phyloP scores from a whole-genome alignment of 2,797 vertebrate species.

The Lepidocolaptes lacrymiger region DNA sequence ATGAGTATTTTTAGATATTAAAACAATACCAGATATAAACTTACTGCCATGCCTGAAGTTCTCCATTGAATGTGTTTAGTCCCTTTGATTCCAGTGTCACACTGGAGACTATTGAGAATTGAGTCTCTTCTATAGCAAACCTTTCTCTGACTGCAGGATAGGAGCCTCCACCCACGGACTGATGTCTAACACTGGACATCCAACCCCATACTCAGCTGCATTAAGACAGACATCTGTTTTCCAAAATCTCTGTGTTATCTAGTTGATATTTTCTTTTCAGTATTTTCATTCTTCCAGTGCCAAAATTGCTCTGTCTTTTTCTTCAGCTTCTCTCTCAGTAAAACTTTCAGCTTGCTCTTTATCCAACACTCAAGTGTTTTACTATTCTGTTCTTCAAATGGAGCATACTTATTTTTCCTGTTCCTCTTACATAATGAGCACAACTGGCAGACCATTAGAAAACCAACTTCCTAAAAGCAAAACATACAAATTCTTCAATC shows the following conservation, averaged over 20 bases:
- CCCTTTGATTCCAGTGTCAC: neutral
- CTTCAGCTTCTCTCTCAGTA: neutral
- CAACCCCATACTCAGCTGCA: neutral
- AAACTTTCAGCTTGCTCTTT: neutral
- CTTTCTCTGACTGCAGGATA: neutral
- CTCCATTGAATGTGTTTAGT: neutral
- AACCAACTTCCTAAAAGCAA: neutral
- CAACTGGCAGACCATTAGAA: neutral
- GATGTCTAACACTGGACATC: neutral
- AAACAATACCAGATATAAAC: neutral
- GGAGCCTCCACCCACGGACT: neutral
- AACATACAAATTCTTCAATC: neutral
- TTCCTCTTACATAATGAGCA: neutral
- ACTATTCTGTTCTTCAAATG: neutral
- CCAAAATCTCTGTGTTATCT: neutral
- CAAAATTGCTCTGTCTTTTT: neutral
- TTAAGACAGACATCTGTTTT: neutral
- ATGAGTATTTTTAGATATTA: neutral
- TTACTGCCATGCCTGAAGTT: neutral
- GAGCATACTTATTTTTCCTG: neutral
- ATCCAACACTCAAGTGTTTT: neutral
- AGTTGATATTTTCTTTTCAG: neutral
- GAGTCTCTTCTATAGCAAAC: neutral
- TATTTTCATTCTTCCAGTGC: neutral
- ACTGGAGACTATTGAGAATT: neutral